Base-by-base conservation (phyloP, 1,140 invertebrate species). In the Cydia pomonella region DNA sequence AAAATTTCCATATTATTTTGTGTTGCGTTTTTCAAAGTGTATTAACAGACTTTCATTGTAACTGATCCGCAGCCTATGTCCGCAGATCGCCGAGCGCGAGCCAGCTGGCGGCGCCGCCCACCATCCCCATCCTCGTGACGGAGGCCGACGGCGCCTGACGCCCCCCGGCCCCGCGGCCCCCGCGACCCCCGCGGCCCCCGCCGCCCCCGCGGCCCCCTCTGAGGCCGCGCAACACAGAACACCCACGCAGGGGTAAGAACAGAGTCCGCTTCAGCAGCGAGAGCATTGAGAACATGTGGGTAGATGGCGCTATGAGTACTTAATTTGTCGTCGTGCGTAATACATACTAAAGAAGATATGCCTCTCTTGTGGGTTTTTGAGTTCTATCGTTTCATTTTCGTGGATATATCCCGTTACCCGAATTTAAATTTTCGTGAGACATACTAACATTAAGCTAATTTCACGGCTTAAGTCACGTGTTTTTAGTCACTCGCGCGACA, bases 51-150 rank as follows among this genome's bases (percentile, higher is more conserved):
- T n/a, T 69, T 69, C 64, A 38, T 79, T 76, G 69, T 13, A 64
- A 64, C 50, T 27, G 64, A 23, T 59, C 73, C 12, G 16, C 29
- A 27, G 69, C 62, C 74, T 75, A 83, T 81, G 23, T 62, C 73
- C 53, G 29, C 80, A 92, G 91, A 79, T 91, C 89, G 16, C 89
- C 88, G 66, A 92, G 89, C 72, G 87, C 88, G 16, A 83, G 86
- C 69, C 84, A 86, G 63, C 85, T 91, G 72, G 74, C 73, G 21
- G 86, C 87, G 63, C 75, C 77, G 2, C 82, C 89, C 73, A 81
- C 87, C 72, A 90, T 90, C 77, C 91, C 91, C 21, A 92, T 91
- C 75, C 83, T 92, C 33, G 89, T 92, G 78, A 92, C 89, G 79
- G 90, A 83, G 66, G 80, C 79, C n/a, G 87, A 85, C 47, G 82